Conservation (phyloP, 2,113 vertebrate genomes). For the Chionis minor region DNA sequence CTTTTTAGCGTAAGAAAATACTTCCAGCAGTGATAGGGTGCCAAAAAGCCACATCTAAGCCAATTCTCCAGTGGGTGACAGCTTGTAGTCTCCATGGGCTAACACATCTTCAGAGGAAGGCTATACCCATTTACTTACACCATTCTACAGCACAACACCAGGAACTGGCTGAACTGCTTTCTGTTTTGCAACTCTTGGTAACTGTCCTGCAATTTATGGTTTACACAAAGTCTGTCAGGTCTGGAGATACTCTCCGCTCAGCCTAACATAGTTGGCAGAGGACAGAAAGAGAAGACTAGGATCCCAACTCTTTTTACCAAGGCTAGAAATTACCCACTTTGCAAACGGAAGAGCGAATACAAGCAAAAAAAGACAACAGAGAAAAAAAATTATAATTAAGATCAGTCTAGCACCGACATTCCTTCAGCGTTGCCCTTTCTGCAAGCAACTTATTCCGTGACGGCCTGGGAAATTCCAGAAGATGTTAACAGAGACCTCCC, state of each 20-base stretch:
- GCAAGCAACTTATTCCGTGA: not conserved
- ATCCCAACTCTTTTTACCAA: not conserved
- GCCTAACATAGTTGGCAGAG: not conserved
- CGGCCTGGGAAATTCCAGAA: not conserved
- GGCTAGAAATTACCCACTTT: not conserved
- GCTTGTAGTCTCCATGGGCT: not conserved
- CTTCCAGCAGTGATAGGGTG: not conserved
- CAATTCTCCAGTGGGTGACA: not conserved
- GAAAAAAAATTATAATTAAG: not conserved
- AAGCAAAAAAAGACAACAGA: not conserved
- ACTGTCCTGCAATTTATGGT: not conserved
- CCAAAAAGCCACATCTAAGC: not conserved
- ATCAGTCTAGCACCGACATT: not conserved
- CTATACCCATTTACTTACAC: not conserved
- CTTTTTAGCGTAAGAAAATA: not conserved
- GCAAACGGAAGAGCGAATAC: not conserved
- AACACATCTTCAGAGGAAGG: not conserved
- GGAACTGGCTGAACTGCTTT: not conserved
- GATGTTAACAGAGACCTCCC: not conserved
- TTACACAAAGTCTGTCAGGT: not conserved
- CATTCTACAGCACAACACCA: not conserved
- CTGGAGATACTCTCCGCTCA: not conserved
- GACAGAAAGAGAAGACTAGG: not conserved
- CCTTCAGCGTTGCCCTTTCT: not conserved
- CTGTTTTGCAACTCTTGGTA: not conserved